phyloP scores from a whole-genome alignment of 1,140 invertebrate species.

The Panagrolaimus sp. region DNA sequence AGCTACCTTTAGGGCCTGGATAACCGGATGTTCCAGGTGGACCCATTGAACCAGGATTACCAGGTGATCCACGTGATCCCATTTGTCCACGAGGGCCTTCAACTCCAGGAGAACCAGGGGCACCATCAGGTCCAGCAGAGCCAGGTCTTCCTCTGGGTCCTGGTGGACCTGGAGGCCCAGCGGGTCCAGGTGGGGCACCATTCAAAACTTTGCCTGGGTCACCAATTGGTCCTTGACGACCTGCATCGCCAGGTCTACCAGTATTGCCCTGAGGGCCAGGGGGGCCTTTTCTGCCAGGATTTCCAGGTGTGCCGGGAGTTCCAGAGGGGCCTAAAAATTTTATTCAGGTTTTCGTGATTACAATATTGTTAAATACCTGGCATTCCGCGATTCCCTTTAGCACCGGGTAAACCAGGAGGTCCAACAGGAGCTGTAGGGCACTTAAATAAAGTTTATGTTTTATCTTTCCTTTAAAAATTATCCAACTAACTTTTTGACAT shows the following conservation, averaged over 20 bases:
- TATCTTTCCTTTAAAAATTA: no score
- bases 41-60: not conserved
- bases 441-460: not conserved
- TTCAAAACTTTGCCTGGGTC: conserved; percentile 12
- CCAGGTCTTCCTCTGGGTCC: not conserved
- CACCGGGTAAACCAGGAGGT: not conserved
- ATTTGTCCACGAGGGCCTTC: not conserved
- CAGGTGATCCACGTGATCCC: not conserved
- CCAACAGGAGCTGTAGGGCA: not conserved
- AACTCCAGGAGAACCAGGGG: not conserved
- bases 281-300: not conserved
- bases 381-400: not conserved
- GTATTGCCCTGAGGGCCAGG: not conserved
- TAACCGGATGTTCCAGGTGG: not conserved
- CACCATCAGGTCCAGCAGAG: not conserved
- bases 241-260: not conserved
- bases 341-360: not conserved
- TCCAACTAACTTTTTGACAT: not conserved
- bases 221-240: not conserved
- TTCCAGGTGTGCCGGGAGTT: not conserved
- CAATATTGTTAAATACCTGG: not conserved
- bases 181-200: not conserved
- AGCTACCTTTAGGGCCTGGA: not conserved
- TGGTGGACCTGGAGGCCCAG: not conserved
- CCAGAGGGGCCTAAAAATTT: not conserved